phyloP scores from a whole-genome alignment of 2,797 vertebrate genomes.

The Ammospiza maritima region DNA sequence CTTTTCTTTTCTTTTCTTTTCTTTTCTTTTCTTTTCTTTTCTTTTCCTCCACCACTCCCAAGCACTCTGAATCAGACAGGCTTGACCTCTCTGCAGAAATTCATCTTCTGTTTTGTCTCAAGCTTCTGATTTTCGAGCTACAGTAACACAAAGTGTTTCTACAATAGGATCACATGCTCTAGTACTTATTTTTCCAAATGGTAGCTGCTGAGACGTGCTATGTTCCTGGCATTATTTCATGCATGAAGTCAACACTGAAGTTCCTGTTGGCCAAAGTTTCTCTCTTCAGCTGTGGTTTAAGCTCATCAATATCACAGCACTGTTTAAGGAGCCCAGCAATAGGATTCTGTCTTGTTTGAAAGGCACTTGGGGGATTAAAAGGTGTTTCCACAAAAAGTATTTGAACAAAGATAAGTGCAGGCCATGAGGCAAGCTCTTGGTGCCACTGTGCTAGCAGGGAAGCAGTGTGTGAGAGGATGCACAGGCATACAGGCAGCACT shows the following conservation, averaged over 20 bases:
- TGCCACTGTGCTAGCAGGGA: neutral
- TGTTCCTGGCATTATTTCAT: neutral
- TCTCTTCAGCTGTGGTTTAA: accelerated
- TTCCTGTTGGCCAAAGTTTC: neutral
- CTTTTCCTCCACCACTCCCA: neutral
- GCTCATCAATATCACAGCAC: neutral
- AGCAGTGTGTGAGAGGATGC: neutral
- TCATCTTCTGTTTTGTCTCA: neutral
- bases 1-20: too few species aligned
- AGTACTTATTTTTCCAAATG: neutral
- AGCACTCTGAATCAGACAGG: neutral
- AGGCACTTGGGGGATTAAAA: neutral
- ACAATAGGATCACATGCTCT: neutral
- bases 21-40: too few species aligned
- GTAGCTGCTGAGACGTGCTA: neutral
- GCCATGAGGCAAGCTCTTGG: neutral
- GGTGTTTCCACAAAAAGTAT: neutral
- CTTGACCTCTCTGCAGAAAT: neutral
- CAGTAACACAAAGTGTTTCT: neutral
- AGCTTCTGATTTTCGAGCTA: neutral
- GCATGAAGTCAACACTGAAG: neutral
- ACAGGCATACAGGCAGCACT: accelerated
- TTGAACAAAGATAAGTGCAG: neutral
- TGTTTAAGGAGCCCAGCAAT: neutral
- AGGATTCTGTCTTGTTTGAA: neutral